Conservation (phyloP, 1,140 invertebrate species). For the Nomia melanderi region DNA sequence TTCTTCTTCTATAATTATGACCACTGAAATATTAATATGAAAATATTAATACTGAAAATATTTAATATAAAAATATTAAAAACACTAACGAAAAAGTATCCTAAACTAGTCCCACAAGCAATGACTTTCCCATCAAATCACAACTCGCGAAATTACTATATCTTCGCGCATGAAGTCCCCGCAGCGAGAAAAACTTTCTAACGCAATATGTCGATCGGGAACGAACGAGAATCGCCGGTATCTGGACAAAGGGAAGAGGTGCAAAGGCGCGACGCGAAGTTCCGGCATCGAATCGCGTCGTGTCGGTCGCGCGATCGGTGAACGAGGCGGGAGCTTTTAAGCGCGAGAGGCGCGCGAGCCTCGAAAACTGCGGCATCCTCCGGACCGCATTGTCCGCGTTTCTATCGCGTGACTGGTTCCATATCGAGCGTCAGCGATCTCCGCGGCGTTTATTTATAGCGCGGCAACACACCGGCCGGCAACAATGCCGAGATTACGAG, state of each 20-base stretch:
- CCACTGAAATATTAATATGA: no score
- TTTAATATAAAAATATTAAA: no score
- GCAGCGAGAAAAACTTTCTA: no score
- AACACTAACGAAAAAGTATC: no score
- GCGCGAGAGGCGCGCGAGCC: not conserved
- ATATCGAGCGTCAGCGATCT: slow-evolving; percentile 1
- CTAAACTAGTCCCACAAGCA: no score
- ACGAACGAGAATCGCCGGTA: not conserved
- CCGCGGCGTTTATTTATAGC: not conserved
- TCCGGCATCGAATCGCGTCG: not conserved
- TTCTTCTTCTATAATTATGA: no score
- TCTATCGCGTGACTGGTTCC: not conserved
- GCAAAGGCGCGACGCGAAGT: not conserved
- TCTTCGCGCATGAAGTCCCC: no score
- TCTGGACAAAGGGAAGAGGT: not conserved
- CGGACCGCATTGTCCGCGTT: slow-evolving; percentile 2
- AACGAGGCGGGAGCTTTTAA: not conserved
- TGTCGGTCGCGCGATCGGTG: no score
- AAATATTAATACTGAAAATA: no score
- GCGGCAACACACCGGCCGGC: not conserved
- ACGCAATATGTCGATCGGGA: no score
- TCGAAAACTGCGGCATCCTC: not conserved
- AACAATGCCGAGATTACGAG: slow-evolving; percentile 2
- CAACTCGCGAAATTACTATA: no score
- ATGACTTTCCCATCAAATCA: no score